Conservation (phyloP, 2,113 vertebrate genomes). For the Zosterops borbonicus region DNA sequence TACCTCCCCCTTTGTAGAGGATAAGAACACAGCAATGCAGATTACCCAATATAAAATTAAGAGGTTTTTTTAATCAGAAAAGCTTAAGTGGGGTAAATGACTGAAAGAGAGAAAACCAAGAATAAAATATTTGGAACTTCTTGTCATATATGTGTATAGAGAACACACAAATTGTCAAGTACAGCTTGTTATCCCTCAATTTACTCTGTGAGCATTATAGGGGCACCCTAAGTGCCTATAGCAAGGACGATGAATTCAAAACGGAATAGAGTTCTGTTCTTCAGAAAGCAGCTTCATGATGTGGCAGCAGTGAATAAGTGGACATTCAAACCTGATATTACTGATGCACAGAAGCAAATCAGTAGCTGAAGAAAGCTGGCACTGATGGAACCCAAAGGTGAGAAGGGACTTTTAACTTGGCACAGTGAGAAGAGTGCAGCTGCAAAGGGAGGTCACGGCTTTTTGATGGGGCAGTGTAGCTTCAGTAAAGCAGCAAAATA, state of each 20-base stretch:
- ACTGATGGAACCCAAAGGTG: neutral
- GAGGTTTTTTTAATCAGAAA: neutral
- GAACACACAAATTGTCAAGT: neutral
- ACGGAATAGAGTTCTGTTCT: neutral
- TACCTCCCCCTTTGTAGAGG: neutral
- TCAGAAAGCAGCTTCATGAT: neutral
- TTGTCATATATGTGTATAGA: neutral
- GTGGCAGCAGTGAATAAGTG: neutral
- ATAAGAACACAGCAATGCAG: neutral
- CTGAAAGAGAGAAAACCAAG: neutral
- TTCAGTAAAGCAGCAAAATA: neutral
- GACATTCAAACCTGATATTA: neutral
- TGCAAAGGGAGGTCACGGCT: neutral
- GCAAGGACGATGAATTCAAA: neutral
- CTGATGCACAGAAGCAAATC: neutral
- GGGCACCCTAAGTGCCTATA: neutral
- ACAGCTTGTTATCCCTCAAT: neutral
- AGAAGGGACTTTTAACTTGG: neutral
- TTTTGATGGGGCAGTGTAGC: neutral
- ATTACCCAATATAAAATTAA: neutral
- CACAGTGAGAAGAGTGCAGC: neutral
- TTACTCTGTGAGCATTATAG: accelerated
- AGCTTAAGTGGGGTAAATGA: neutral
- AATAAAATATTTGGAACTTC: neutral
- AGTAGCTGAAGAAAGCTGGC: neutral